These are phyloP conservation scores for Cephonodes hylas DNA, from an alignment of 2,888 invertebrate species.

Conservation along the genomic window DNA sequence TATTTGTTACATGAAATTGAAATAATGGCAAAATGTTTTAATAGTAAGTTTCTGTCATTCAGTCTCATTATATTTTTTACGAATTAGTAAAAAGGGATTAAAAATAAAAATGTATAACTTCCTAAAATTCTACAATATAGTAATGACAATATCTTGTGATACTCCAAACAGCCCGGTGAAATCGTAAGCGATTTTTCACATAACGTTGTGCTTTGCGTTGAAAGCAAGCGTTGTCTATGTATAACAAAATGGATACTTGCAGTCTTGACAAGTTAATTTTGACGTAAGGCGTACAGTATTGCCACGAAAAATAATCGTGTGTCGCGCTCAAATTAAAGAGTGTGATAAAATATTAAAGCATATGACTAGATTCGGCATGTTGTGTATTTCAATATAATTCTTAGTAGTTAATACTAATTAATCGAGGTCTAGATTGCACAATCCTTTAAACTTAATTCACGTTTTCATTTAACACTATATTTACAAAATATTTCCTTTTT, in stretches of 20 bases:
- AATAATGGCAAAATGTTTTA: too few species aligned
- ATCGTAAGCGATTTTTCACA: not conserved
- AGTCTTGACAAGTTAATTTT: not conserved
- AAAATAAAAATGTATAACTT: not conserved
- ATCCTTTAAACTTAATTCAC: constrained; percentile 46
- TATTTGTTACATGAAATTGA: too few species aligned
- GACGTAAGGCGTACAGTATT: not conserved
- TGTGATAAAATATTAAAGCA: constrained; percentile 33
- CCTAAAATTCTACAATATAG: not conserved
- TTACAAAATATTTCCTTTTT: constrained; percentile 70
- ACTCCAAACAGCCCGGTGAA: not conserved
- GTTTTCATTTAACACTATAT: constrained; percentile 58
- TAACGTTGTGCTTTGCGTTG: not conserved
- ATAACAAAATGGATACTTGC: not conserved
- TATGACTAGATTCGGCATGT: constrained; percentile 52
- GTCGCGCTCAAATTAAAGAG: constrained; percentile 10
- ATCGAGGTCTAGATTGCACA: constrained; percentile 75
- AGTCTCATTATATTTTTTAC: not conserved
- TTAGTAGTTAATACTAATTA: constrained; percentile 48
- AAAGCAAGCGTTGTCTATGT: not conserved
- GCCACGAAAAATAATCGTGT: not conserved
- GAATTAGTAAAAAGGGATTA: not conserved
- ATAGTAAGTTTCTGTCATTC: not conserved
- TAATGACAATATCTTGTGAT: not conserved
- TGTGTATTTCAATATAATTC: constrained; percentile 29